These are phyloP conservation scores for Temnothorax curvispinosus DNA, from an alignment of 1,140 invertebrate species.

Conservation along the genomic window DNA sequence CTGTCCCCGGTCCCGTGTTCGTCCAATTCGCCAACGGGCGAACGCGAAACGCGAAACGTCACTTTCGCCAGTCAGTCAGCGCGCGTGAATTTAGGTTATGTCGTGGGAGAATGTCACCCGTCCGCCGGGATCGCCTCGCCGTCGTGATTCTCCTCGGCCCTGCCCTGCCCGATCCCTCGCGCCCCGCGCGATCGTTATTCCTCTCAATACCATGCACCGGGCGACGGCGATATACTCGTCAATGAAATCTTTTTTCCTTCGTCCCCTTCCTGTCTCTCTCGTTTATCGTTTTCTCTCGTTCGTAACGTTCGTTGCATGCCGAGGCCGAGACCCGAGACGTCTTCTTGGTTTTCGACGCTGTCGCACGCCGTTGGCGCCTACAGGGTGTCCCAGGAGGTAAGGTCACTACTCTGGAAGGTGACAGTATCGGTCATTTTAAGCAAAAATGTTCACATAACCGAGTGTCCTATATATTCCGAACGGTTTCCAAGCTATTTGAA, in stretches of 20 bases:
- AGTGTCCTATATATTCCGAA: too few relatives aligned
- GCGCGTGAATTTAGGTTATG: constrained; percentile 67
- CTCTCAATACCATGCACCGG: not conserved
- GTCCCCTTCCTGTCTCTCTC: not conserved
- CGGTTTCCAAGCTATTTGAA: too few relatives aligned
- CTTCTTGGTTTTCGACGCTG: not conserved
- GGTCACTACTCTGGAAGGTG: too few relatives aligned
- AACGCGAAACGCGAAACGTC: not conserved
- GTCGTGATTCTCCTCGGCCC: not conserved
- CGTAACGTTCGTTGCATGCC: not conserved
- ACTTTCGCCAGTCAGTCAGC: not conserved
- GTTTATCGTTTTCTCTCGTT: constrained; percentile 7
- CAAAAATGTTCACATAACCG: too few relatives aligned
- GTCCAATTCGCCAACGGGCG: not conserved
- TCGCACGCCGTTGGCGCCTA: too few relatives aligned
- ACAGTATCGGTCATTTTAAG: too few relatives aligned
- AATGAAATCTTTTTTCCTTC: constrained; percentile 34
- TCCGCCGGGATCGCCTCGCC: not conserved
- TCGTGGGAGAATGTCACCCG: constrained; percentile 6
- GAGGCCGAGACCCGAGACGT: not conserved
- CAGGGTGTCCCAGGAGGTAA: too few relatives aligned
- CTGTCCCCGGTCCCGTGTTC: not conserved
- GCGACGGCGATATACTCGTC: constrained; percentile 4
- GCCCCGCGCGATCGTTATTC: not conserved
- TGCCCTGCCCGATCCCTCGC: too few relatives aligned